Conservation (phyloP, 2,888 invertebrate genomes). For the Caenorhabditis becei region DNA sequence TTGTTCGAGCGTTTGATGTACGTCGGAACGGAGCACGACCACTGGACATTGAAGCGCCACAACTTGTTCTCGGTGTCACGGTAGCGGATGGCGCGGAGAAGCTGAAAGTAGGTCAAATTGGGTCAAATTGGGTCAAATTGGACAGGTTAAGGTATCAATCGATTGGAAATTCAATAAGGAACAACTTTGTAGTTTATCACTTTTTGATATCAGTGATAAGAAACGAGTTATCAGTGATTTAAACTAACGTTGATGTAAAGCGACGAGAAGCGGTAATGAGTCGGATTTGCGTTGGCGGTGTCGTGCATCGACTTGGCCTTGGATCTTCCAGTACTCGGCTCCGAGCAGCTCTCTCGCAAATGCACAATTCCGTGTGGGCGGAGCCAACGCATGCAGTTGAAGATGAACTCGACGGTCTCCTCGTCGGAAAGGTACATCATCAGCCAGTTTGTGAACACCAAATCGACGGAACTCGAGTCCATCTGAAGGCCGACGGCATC, state of each 20-base stretch:
- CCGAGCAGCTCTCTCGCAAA: constrained; percentile 84
- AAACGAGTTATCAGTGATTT: background rate
- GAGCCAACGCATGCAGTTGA: constrained; percentile 84
- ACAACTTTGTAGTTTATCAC: too few relatives aligned
- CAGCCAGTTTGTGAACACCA: constrained; percentile 85
- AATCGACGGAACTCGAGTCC: constrained; percentile 83
- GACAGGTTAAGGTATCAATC: too few relatives aligned
- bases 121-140: background rate
- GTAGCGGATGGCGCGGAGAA: constrained; percentile 68
- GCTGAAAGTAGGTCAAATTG: constrained; percentile 33
- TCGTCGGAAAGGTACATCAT: constrained; percentile 85
- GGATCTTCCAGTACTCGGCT: constrained; percentile 83
- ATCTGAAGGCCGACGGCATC: constrained; percentile 84
- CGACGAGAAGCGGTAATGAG: constrained; percentile 80
- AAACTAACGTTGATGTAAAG: constrained; percentile 76
- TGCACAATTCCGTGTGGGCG: constrained; percentile 84
- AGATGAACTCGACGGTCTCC: constrained; percentile 83
- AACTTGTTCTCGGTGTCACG: constrained; percentile 73
- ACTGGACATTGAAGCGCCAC: constrained; percentile 79
- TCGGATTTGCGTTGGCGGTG: constrained; percentile 76
- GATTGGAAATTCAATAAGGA: too few relatives aligned
- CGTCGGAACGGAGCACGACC: constrained; percentile 80
- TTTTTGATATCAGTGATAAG: background rate
- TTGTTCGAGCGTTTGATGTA: constrained; percentile 78
- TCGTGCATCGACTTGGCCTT: constrained; percentile 73